Percentiles rank a stretch among this genome's conserved stretches.
Evolutionary conservation across 1,140 invertebrate species (phyloP).

Genomic region (Gonatopus flavifemur): DNA sequence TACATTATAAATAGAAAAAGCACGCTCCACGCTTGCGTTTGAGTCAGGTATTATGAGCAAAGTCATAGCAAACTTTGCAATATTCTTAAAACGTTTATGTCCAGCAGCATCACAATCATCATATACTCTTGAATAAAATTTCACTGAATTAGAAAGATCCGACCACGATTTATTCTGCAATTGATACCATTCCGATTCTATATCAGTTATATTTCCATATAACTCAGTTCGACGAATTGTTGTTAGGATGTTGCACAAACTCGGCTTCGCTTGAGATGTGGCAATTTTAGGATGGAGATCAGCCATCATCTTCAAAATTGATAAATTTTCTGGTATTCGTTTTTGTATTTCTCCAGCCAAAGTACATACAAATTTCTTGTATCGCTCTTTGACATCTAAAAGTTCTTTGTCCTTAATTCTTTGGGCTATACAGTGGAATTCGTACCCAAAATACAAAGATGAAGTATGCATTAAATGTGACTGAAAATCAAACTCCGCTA

Average conservation of each 20-base stretch:
- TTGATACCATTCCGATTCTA: neutral
- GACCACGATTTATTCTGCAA: neutral
- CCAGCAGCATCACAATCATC: too few species aligned
- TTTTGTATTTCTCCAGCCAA: too few species aligned
- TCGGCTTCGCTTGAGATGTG: neutral
- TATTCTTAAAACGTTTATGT: neutral
- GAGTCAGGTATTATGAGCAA: neutral
- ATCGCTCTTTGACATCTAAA: slow-evolving; percentile 14
- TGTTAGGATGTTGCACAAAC: neutral
- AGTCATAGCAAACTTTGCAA: neutral
- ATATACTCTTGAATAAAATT: neutral
- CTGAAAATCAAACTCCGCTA: too few species aligned
- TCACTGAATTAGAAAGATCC: too few species aligned
- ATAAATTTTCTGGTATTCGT: too few species aligned
- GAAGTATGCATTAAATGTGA: too few species aligned
- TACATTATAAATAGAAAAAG: too few species aligned
- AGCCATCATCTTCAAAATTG: too few species aligned
- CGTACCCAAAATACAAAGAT: too few species aligned
- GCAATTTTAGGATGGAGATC: too few species aligned
- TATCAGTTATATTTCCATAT: neutral
- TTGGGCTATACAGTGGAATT: too few species aligned
- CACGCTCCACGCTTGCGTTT: too few species aligned
- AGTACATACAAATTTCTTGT: slow-evolving; percentile 8
- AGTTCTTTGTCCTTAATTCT: neutral
- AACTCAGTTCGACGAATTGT: neutral